phyloP scores from a whole-genome alignment of 2,113 vertebrate species.

The Ascaphus truei region DNA sequence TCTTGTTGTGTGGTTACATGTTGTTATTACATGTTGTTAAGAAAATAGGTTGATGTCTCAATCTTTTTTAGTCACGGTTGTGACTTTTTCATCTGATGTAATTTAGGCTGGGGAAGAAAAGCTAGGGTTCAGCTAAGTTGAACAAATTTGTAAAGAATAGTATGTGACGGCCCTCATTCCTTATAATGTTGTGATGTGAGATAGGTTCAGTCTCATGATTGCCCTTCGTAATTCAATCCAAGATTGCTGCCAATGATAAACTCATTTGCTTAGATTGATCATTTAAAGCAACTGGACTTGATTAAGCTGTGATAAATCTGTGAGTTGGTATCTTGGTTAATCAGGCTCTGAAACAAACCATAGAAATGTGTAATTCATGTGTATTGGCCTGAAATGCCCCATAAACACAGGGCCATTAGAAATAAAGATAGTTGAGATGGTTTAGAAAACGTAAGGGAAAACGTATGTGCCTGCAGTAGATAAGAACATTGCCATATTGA shows the following conservation, averaged over 20 bases:
- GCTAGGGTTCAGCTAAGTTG: conserved; percentile 14
- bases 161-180: neutral
- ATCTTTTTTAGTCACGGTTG: too few species aligned
- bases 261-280: neutral
- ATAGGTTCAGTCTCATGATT: neutral
- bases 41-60: too few species aligned
- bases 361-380: conserved; percentile 5
- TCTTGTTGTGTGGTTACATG: too few species aligned
- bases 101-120: neutral
- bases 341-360: conserved; percentile 15
- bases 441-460: neutral
- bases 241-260: conserved; percentile 7
- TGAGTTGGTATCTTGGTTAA: conserved; percentile 12
- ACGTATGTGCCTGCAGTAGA: neutral
- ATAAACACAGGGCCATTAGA: neutral
- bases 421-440: neutral
- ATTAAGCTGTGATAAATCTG: conserved; percentile 10
- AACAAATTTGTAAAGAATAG: neutral
- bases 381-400: conserved; percentile 7
- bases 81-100: too few species aligned
- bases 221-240: conserved; percentile 8
- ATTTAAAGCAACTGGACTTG: conserved; percentile 12
- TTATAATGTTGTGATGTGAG: neutral
- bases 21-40: too few species aligned
- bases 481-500: neutral